These are phyloP conservation scores for Drosophila littoralis DNA, from an alignment of 1,140 invertebrate genomes.

Conservation along the genomic window DNA sequence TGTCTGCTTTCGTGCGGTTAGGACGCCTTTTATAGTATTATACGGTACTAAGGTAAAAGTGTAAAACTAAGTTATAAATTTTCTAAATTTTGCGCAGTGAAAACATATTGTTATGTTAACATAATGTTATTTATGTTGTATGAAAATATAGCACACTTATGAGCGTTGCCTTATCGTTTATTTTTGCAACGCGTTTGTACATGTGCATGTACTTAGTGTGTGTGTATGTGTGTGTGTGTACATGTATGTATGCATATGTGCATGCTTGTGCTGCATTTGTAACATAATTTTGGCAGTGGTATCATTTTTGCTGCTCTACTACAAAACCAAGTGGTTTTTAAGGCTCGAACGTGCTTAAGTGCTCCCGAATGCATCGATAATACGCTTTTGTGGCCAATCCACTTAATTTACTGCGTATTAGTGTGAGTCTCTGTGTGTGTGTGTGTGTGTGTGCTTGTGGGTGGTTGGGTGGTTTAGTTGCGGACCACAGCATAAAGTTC, in stretches of 20 bases:
- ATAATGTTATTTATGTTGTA: slow-evolving; percentile 1
- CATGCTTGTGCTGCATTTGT: slow-evolving; percentile 22
- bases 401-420: slow-evolving; percentile 48
- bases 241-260: neutral
- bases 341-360: slow-evolving; percentile 68
- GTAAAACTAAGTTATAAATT: slow-evolving; percentile 21
- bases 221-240: slow-evolving; percentile 4
- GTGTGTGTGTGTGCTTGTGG: slow-evolving; percentile 9
- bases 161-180: neutral
- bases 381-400: slow-evolving; percentile 74
- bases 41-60: slow-evolving; percentile 32
- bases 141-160: slow-evolving; percentile 45
- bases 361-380: slow-evolving; percentile 76
- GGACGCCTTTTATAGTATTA: slow-evolving; percentile 43
- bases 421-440: slow-evolving; percentile 13
- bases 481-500: slow-evolving; percentile 23
- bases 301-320: slow-evolving; percentile 20
- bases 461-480: slow-evolving; percentile 12
- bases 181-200: neutral
- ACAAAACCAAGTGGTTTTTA: slow-evolving; percentile 18
- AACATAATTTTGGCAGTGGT: slow-evolving; percentile 18
- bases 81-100: neutral
- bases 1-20: slow-evolving; percentile 52
- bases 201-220: neutral
- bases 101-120: slow-evolving; percentile 5